These are phyloP conservation scores for Phaonia tiefii DNA, from an alignment of 2,888 invertebrate species.

Conservation along the genomic window DNA sequence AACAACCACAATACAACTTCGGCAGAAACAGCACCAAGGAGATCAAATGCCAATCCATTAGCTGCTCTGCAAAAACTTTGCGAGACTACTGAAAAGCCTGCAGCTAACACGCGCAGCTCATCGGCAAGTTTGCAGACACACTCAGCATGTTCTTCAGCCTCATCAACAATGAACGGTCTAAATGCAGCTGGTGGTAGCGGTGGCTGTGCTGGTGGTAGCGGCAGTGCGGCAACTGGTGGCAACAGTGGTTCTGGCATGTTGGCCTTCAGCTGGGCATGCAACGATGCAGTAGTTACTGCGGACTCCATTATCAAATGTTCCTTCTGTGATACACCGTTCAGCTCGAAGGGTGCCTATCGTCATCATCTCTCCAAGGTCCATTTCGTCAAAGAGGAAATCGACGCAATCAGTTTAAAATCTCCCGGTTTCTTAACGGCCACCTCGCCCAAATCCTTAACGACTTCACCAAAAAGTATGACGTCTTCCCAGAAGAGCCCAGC, in stretches of 20 bases:
- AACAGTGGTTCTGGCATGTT: slow-evolving; percentile 86
- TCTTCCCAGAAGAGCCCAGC: slow-evolving; percentile 74
- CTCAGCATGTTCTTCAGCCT: slow-evolving; percentile 16
- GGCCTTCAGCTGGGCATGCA: slow-evolving; percentile 97
- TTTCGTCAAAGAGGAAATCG: slow-evolving; percentile 94
- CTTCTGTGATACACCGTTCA: slow-evolving; percentile 96
- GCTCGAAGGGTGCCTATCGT: slow-evolving; percentile 97
- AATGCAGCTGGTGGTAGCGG: slow-evolving; percentile 12
- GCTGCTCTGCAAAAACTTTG: slow-evolving; percentile 97
- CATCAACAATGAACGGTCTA: slow-evolving; percentile 40
- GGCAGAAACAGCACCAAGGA: slow-evolving; percentile 67
- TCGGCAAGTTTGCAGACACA: slow-evolving; percentile 39
- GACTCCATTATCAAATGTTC: slow-evolving; percentile 97
- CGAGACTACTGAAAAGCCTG: slow-evolving; percentile 90
- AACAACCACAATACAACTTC: slow-evolving; percentile 66
- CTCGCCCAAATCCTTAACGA: slow-evolving; percentile 72
- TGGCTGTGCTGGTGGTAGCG: slow-evolving; percentile 2
- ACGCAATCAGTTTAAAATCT: slow-evolving; percentile 63
- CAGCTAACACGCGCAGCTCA: slow-evolving; percentile 76
- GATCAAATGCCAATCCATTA: slow-evolving; percentile 88
- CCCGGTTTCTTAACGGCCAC: slow-evolving; percentile 65
- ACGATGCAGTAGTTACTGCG: slow-evolving; percentile 91
- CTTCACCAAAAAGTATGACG: slow-evolving; percentile 72
- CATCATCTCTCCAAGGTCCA: slow-evolving; percentile 98
- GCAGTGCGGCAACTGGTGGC: slow-evolving; percentile 67